Conservation (phyloP, 1,140 invertebrate species). For the Halictus rubicundus region DNA sequence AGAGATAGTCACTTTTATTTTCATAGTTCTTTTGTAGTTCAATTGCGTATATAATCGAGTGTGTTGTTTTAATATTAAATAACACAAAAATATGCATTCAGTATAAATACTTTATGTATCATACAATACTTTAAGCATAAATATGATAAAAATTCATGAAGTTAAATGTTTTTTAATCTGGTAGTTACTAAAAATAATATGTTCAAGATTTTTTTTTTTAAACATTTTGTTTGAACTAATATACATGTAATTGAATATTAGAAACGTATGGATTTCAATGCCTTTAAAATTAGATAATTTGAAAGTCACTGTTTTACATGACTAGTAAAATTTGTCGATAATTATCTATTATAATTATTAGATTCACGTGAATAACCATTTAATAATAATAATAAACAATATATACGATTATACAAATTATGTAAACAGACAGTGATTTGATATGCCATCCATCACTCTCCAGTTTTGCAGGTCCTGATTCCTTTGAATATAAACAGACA, state of each 20-base stretch:
- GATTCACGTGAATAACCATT: conserved; percentile 27
- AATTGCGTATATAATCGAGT: neutral
- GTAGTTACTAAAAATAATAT: neutral
- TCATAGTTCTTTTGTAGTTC: neutral
- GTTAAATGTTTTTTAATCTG: neutral
- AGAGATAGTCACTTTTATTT: neutral
- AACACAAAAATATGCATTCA: neutral
- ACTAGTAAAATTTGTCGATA: conserved; percentile 42
- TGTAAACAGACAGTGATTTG: conserved; percentile 46
- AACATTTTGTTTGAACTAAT: neutral
- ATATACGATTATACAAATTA: conserved; percentile 39
- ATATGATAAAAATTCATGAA: neutral
- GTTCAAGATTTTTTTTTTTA: neutral
- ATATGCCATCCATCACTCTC: conserved; percentile 56
- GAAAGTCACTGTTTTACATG: conserved; percentile 31
- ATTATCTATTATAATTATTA: conserved; percentile 33
- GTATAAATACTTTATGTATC: neutral
- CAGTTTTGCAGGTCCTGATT: conserved; percentile 55
- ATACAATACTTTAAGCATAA: conserved; percentile 1
- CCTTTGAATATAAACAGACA: conserved; percentile 52
- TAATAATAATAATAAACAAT: conserved; percentile 44
- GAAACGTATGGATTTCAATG: conserved; percentile 10
- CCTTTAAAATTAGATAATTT: conserved; percentile 12
- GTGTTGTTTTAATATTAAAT: neutral
- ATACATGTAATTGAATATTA: neutral